A percentile compares a stretch with the other conserved stretches of the same genome.
Evolutionary conservation across 2,888 invertebrate species (phyloP).

Genomic region (Ophraella communa): DNA sequence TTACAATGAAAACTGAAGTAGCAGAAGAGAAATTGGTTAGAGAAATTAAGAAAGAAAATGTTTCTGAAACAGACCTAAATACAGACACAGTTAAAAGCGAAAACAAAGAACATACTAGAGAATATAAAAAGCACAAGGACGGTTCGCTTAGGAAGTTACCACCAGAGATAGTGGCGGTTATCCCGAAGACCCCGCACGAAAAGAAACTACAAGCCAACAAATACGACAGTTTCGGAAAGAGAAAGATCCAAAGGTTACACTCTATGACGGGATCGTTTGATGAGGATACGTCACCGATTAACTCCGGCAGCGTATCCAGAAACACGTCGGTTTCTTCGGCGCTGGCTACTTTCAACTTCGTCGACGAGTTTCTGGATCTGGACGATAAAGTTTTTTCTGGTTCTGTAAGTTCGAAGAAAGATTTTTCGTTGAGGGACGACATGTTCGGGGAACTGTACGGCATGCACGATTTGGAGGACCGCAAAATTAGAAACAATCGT

Average conservation of each 20-base stretch:
- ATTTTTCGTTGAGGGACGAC: conserved; percentile 28
- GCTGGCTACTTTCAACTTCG: conserved; percentile 37
- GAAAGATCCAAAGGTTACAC: conserved; percentile 48
- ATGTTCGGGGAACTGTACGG: conserved; percentile 45
- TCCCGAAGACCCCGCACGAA: conserved; percentile 44
- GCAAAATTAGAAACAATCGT: conserved; percentile 34
- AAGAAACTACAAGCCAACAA: conserved; percentile 33
- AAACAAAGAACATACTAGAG: neutral
- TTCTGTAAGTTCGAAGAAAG: conserved; percentile 35
- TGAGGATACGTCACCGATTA: conserved; percentile 32
- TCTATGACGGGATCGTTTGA: conserved; percentile 43
- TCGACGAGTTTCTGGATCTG: conserved; percentile 46
- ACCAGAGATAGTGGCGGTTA: conserved; percentile 50
- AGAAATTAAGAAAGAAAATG: neutral
- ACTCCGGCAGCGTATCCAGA: conserved; percentile 32
- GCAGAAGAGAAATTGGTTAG: neutral
- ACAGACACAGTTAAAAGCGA: neutral
- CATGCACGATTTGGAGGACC: conserved; percentile 38
- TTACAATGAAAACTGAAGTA: neutral
- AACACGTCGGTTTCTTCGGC: conserved; percentile 41
- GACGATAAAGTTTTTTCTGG: conserved; percentile 46
- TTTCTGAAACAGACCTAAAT: neutral
- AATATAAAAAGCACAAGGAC: neutral
- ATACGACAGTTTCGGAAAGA: conserved; percentile 47
- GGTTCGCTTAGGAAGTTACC: conserved; percentile 40